Percentiles rank a stretch among this genome's conserved stretches.
phyloP scores from a whole-genome alignment of 2,113 vertebrate species.

The Neogobius melanostomus region DNA sequence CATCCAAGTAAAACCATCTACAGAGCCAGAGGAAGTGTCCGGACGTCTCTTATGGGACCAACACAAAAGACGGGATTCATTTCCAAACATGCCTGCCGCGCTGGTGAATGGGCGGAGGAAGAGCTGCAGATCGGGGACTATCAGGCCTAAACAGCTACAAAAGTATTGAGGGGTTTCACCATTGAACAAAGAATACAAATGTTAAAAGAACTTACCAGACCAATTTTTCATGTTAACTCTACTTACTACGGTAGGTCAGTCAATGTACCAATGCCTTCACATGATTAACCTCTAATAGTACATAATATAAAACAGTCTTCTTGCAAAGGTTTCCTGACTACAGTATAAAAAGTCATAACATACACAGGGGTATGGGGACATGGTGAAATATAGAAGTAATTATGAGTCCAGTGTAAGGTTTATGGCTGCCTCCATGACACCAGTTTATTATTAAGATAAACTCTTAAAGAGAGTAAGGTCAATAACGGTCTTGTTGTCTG shows the following conservation, averaged over 20 bases:
- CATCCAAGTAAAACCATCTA: background rate
- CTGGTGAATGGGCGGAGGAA: constrained; percentile 37
- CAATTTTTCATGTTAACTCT: too few species aligned
- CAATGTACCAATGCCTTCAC: too few species aligned
- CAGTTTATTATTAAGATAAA: background rate
- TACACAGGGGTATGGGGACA: background rate
- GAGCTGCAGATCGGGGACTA: constrained; percentile 22
- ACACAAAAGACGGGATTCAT: constrained; percentile 44
- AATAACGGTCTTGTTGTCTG: background rate
- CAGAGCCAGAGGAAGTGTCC: constrained; percentile 41
- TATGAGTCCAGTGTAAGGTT: background rate
- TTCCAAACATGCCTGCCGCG: constrained; percentile 43
- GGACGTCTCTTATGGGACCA: constrained; percentile 41
- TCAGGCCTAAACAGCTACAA: too few species aligned
- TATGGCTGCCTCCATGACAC: background rate
- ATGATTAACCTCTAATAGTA: too few species aligned
- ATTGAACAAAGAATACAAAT: too few species aligned
- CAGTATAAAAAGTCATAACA: too few species aligned
- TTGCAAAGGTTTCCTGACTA: too few species aligned
- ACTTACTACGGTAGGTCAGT: too few species aligned
- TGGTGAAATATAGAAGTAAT: background rate
- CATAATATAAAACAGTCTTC: too few species aligned
- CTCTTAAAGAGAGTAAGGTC: too few species aligned
- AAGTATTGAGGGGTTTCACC: too few species aligned
- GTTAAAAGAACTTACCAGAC: too few species aligned